Evolutionary conservation across 2,113 vertebrate genomes (phyloP).

Genomic region (Anser brachyrhynchus): DNA sequence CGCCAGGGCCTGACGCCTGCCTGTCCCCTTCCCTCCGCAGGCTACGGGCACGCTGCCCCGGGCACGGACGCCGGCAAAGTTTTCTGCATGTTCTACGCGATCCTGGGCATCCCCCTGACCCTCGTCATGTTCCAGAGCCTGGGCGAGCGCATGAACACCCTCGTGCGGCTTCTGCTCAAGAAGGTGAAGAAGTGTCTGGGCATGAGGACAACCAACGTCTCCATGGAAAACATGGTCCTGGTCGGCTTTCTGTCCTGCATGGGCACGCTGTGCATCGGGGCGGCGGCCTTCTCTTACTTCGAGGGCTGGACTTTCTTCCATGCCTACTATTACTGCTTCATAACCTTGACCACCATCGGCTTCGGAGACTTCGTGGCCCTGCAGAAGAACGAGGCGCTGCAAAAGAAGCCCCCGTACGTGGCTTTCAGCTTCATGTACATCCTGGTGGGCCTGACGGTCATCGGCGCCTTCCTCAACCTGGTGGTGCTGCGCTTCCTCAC

Average conservation of each 20-base stretch:
- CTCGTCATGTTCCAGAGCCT: constrained; percentile 98
- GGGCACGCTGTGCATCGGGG: constrained; percentile 90
- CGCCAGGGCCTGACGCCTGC: background rate
- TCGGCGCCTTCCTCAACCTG: constrained; percentile 95
- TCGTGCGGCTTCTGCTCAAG: constrained; percentile 89
- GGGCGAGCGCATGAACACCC: constrained; percentile 94
- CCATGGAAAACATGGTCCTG: constrained; percentile 95
- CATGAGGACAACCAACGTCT: constrained; percentile 85
- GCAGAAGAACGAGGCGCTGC: constrained; percentile 93
- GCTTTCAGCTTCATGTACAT: constrained; percentile 99
- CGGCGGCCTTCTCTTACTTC: constrained; percentile 90
- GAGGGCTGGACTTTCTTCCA: constrained; percentile 98
- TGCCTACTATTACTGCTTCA: constrained; percentile 98
- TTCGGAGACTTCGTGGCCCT: constrained; percentile 98
- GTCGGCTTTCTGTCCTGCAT: constrained; percentile 94
- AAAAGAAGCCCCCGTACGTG: constrained; percentile 93
- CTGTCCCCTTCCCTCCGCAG: constrained; percentile 68
- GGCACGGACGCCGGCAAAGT: constrained; percentile 94
- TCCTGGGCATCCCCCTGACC: constrained; percentile 94
- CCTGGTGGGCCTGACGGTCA: constrained; percentile 92
- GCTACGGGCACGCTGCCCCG: constrained; percentile 93
- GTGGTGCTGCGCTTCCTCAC: constrained; percentile 96
- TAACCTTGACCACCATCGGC: constrained; percentile 96
- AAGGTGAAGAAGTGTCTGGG: constrained; percentile 88
- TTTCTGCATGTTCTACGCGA: constrained; percentile 98